phyloP scores from a whole-genome alignment of 2,888 invertebrate species.

The Aromia moschata region DNA sequence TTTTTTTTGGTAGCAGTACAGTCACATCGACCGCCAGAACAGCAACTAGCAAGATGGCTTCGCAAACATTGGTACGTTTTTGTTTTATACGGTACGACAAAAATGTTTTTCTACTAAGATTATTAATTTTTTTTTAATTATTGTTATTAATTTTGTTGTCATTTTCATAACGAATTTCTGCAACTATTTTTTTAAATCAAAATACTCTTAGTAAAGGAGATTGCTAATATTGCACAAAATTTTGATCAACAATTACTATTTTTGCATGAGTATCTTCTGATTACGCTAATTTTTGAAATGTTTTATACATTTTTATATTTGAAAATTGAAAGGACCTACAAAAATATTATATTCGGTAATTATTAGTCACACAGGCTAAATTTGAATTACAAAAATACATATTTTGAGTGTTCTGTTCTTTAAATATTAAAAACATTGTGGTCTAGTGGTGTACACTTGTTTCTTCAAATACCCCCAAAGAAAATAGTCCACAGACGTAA shows the following conservation, averaged over 20 bases:
- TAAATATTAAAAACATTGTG: background rate
- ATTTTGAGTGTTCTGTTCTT: background rate
- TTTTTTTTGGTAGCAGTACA: conserved; percentile 32
- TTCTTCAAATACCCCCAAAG: background rate
- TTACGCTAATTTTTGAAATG: too few species aligned
- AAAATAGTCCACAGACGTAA: too few species aligned
- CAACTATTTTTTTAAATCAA: too few species aligned
- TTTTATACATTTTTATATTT: too few species aligned
- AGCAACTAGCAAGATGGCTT: conserved; percentile 41
- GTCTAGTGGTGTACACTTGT: background rate
- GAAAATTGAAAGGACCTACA: too few species aligned
- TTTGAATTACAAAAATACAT: background rate
- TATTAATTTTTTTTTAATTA: background rate
- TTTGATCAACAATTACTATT: too few species aligned
- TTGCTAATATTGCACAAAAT: too few species aligned
- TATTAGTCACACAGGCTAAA: too few species aligned
- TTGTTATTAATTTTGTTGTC: background rate
- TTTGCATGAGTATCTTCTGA: too few species aligned
- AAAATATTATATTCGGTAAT: too few species aligned
- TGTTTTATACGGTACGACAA: background rate
- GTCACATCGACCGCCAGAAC: conserved; percentile 34
- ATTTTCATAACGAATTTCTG: background rate
- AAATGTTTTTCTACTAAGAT: background rate
- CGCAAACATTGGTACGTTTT: conserved; percentile 38
- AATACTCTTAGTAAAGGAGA: too few species aligned